Evolutionary conservation across 2,797 vertebrate genomes (phyloP), one percentile per base, ranked within the genome.

Genomic region (Anisognathus igniventris): DNA sequence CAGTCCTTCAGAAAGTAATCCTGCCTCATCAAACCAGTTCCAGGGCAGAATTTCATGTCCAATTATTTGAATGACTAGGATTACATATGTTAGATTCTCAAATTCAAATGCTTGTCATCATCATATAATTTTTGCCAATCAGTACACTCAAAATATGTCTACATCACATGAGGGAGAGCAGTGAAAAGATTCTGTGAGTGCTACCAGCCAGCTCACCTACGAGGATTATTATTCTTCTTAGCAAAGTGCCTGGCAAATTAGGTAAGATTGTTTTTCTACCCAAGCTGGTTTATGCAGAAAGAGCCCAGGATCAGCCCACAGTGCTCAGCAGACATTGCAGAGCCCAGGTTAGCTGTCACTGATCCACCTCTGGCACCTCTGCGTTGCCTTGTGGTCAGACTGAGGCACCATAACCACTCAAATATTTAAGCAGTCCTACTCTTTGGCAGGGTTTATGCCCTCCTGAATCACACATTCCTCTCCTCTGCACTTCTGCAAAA

Each of bases 61-160:
- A 86, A 81, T 91, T 92, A 80, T 47, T 88, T 87, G 61, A 93
- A 88, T 88, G 19, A 67, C 57, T 88, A 27, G 82, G 76, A 86
- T 95, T 94, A 88, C 1, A 1, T 47, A 54, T 39, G 22, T 44
- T 91, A 90, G 35, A 68, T 44, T 28, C 5, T 4, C 33, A 82
- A 74, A 86, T 82, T 92, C 84, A 93, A 61, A 50, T 33, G 42
- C n/a, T 66, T 76, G 30, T 77, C 70, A 71, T 73, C 64, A 76
- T 89, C 5, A 42, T 42, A 37, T 9, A 53, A 25, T 44, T 82
- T 82, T 90, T 91, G 47, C 35, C 22, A 65, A 37, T n/a, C 5
- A 4, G 67, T 94, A 70, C 10, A 57, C 4, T 6, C 23, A 44
- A 73, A 91, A 15, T 54, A 60, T 19, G 16, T 73, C 56, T 91